A percentile compares a stretch with the other conserved stretches of the same genome.
Conservation (phyloP, 1,140 invertebrate genomes). For the Agraylea sexmaculata region DNA sequence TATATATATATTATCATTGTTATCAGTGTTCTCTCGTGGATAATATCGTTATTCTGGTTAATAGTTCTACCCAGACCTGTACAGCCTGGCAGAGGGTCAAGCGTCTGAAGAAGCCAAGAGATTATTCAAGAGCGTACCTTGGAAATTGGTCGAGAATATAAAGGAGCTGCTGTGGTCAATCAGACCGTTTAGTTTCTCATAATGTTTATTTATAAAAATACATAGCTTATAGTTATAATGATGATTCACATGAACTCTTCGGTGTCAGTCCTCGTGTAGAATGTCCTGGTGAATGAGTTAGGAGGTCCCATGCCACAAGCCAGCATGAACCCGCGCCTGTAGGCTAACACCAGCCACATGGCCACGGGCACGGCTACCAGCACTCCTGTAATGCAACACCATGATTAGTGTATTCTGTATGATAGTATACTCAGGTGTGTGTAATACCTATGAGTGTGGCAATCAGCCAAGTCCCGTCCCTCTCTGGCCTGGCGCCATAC, state of each 20-base stretch:
- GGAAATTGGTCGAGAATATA: slow-evolving; percentile 17
- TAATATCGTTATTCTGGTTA: not conserved
- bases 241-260: slow-evolving; percentile 34
- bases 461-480: slow-evolving; percentile 51
- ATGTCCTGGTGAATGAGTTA: slow-evolving; percentile 48
- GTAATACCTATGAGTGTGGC: slow-evolving; percentile 48
- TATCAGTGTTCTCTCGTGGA: not conserved
- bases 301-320: slow-evolving; percentile 41
- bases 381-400: slow-evolving; percentile 31
- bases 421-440: not conserved
- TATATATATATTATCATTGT: not conserved
- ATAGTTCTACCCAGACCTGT: slow-evolving; percentile 20
- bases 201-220: too few species aligned
- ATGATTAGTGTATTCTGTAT: not conserved
- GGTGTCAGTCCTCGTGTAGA: slow-evolving; percentile 50
- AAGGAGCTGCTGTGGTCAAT: slow-evolving; percentile 17
- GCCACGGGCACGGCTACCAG: slow-evolving; percentile 52
- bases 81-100: slow-evolving; percentile 13
- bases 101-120: slow-evolving; percentile 12
- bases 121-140: slow-evolving; percentile 10
- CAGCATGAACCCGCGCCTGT: slow-evolving; percentile 48
- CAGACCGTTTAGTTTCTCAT: slow-evolving; percentile 19
- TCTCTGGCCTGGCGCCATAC: slow-evolving; percentile 48
- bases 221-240: too few species aligned
- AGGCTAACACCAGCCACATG: slow-evolving; percentile 43